phyloP scores from a whole-genome alignment of 2,113 vertebrate genomes.

The Madoqua kirkii region DNA sequence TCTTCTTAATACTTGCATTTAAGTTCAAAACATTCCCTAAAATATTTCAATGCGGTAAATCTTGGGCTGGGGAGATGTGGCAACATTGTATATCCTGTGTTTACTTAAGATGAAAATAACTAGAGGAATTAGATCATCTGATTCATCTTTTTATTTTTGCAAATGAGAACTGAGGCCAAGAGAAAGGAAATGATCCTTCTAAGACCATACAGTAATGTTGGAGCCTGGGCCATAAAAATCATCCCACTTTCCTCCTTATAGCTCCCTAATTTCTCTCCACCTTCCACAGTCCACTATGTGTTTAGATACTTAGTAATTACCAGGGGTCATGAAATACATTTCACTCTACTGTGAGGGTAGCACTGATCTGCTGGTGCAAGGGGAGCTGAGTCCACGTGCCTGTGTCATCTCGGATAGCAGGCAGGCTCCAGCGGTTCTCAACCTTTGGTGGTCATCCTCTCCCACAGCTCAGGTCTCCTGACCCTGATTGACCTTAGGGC shows the following conservation, averaged over 20 bases:
- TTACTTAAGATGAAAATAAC: not conserved
- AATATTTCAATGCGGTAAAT: not conserved
- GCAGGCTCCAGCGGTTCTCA: not conserved
- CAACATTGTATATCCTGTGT: not conserved
- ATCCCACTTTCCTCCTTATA: not conserved
- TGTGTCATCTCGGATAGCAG: not conserved
- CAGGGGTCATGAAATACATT: not conserved
- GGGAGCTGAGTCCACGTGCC: not conserved
- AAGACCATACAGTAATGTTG: not conserved
- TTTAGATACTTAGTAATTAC: not conserved
- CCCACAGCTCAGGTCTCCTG: not conserved
- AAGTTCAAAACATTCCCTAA: not conserved
- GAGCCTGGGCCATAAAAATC: not conserved
- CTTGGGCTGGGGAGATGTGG: too few species aligned
- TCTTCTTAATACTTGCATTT: not conserved
- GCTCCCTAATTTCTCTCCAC: not conserved
- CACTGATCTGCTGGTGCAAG: not conserved
- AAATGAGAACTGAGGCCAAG: not conserved
- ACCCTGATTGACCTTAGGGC: not conserved
- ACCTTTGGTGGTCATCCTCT: not conserved
- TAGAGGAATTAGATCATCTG: not conserved
- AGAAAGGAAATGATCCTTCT: not conserved
- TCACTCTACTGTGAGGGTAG: not conserved
- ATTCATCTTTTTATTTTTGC: slow-evolving; percentile 4
- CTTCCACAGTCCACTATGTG: not conserved